Evolutionary conservation across 2,888 invertebrate species (phyloP).

Genomic region (Chouioia cunea): DNA sequence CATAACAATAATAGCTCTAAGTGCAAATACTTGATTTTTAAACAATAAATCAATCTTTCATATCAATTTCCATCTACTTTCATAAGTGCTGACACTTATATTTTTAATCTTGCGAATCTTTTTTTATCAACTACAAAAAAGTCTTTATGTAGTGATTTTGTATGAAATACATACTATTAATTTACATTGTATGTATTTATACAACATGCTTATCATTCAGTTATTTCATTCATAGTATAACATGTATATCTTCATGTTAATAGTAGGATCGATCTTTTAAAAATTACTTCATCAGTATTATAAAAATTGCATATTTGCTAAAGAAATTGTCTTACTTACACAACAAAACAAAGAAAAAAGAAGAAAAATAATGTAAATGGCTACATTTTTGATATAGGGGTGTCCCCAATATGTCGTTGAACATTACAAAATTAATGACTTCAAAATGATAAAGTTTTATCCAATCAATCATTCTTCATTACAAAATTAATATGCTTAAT

Average conservation of each 20-base stretch:
- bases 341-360: background rate
- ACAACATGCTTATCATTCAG: background rate
- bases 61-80: constrained; percentile 32
- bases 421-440: constrained; percentile 29
- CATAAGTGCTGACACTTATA: background rate
- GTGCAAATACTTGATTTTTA: constrained; percentile 8
- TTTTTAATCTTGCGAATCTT: constrained; percentile 20
- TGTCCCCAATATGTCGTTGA: constrained; percentile 15
- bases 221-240: constrained; percentile 10
- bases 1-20: constrained; percentile 1
- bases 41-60: constrained; percentile 4
- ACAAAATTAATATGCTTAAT: constrained; percentile 48
- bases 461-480: constrained; percentile 15
- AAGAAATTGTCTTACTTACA: constrained; percentile 17
- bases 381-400: too few species aligned
- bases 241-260: constrained; percentile 12
- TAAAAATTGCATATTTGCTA: constrained; percentile 31
- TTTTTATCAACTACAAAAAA: constrained; percentile 17
- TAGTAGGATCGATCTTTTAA: constrained; percentile 35
- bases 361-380: too few species aligned
- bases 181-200: constrained; percentile 10
- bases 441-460: constrained; percentile 18
- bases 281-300: constrained; percentile 18
- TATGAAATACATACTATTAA: constrained; percentile 17
- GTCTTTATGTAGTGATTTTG: constrained; percentile 24